phyloP scores from a whole-genome alignment of 2,113 vertebrate genomes.

The Sarotherodon lohbergeri region DNA sequence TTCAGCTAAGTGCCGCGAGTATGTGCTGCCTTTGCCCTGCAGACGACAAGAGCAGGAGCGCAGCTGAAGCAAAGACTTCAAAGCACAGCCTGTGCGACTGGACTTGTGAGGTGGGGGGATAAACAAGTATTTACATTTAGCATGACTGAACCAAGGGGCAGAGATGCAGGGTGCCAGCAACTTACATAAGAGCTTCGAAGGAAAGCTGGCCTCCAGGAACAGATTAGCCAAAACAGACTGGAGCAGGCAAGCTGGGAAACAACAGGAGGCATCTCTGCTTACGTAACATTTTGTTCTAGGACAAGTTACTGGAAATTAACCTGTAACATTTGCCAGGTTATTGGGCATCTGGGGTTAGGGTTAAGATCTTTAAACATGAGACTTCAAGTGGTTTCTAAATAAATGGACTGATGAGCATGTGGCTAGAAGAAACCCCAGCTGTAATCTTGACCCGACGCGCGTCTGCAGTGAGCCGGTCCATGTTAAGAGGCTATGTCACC shows the following conservation, averaged over 20 bases:
- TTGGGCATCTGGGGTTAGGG: not conserved
- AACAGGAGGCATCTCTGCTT: conserved; percentile 11
- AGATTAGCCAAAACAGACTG: conserved; percentile 22
- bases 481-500: not conserved
- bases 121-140: conserved; percentile 37
- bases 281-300: conserved; percentile 9
- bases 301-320: not conserved
- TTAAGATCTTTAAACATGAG: not conserved
- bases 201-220: conserved; percentile 14
- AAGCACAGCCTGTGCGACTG: conserved; percentile 17
- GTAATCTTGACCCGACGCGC: not conserved
- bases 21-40: conserved; percentile 19
- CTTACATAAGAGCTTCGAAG: conserved; percentile 41
- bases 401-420: accelerated
- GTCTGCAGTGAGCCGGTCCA: not conserved
- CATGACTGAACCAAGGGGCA: not conserved
- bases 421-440: not conserved
- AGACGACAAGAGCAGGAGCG: not conserved
- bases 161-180: not conserved
- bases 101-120: not conserved
- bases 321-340: not conserved
- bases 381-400: not conserved
- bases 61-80: conserved; percentile 27
- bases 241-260: not conserved
- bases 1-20: not conserved